Evolutionary conservation across 1,140 invertebrate species (phyloP).

Genomic region (Ceratosolen fusciceps): DNA sequence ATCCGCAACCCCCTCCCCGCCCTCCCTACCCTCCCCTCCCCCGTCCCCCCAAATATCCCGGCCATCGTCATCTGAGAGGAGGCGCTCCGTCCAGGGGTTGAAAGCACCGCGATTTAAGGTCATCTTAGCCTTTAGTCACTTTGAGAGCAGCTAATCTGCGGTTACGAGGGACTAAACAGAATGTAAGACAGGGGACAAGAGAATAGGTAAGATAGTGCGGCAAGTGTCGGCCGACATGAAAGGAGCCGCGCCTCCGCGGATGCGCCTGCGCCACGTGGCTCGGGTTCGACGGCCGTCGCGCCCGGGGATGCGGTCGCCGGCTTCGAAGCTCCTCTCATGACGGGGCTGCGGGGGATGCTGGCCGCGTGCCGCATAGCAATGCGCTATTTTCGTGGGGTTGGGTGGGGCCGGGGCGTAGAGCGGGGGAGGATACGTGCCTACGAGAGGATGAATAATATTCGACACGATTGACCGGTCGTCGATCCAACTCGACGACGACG

Average conservation of each 20-base stretch:
- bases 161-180: background rate
- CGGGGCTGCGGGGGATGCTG: background rate
- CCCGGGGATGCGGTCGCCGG: conserved; percentile 9
- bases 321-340: background rate
- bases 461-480: too few species aligned
- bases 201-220: background rate
- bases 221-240: background rate
- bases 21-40: background rate
- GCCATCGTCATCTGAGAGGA: too few species aligned
- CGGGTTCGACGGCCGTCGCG: conserved; percentile 26
- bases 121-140: background rate
- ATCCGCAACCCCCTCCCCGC: background rate
- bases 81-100: background rate
- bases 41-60: too few species aligned
- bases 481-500: too few species aligned
- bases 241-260: conserved; percentile 10
- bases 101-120: background rate
- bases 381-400: background rate
- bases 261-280: conserved; percentile 32
- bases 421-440: background rate
- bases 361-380: background rate
- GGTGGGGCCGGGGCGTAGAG: too few species aligned
- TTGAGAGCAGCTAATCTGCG: conserved; percentile 2
- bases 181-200: background rate
- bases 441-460: background rate